Conservation (phyloP, 2,888 invertebrate species). For the Dryobota labecula region DNA sequence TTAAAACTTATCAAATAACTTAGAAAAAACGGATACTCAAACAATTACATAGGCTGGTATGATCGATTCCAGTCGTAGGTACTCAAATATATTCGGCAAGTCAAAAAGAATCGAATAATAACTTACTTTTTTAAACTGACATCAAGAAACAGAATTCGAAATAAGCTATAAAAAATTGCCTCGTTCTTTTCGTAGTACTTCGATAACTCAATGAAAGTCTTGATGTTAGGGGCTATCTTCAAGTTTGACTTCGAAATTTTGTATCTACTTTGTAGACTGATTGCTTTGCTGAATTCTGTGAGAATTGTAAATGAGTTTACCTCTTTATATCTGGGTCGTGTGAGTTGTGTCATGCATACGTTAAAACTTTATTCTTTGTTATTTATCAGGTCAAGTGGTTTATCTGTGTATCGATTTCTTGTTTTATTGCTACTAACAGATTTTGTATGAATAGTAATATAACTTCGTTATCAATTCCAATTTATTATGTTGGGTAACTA, state of each 20-base stretch:
- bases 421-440: background rate
- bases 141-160: slow-evolving; percentile 69
- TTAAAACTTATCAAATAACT: too few relatives aligned
- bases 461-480: background rate
- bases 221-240: slow-evolving; percentile 65
- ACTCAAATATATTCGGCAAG: slow-evolving; percentile 28
- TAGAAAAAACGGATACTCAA: slow-evolving; percentile 13
- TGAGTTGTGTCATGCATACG: slow-evolving; percentile 35
- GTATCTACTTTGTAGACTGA: slow-evolving; percentile 68
- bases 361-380: slow-evolving; percentile 45
- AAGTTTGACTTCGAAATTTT: slow-evolving; percentile 68
- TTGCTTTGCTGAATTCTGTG: slow-evolving; percentile 63
- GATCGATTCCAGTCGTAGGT: too few relatives aligned
- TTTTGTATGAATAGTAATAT: background rate
- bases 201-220: slow-evolving; percentile 73
- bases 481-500: background rate
- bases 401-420: slow-evolving; percentile 19
- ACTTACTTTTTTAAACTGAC: slow-evolving; percentile 54
- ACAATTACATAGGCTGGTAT: background rate
- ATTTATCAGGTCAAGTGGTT: slow-evolving; percentile 30
- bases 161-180: slow-evolving; percentile 72
- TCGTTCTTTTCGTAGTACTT: slow-evolving; percentile 69
- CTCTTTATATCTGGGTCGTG: slow-evolving; percentile 31
- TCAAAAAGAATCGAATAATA: slow-evolving; percentile 48
- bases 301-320: slow-evolving; percentile 62